A percentile compares a stretch with the other conserved stretches of the same genome.
Evolutionary conservation across 2,888 invertebrate genomes (phyloP).

Genomic region (Lagria hirta): DNA sequence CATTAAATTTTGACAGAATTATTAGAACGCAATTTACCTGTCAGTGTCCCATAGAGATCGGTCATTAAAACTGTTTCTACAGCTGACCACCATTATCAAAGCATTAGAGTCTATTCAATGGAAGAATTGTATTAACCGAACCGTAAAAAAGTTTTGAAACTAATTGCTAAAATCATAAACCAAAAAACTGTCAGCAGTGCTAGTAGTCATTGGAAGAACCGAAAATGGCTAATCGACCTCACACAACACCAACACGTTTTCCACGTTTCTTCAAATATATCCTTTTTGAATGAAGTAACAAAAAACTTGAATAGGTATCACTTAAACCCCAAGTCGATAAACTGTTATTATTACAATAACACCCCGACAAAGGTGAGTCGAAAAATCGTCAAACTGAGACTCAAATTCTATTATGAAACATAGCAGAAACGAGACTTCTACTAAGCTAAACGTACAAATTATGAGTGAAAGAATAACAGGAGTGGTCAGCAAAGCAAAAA

Average conservation of each 20-base stretch:
- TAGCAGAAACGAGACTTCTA: slow-evolving; percentile 26
- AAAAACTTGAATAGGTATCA: slow-evolving; percentile 4
- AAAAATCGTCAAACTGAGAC: slow-evolving; percentile 11
- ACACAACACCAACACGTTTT: slow-evolving; percentile 39
- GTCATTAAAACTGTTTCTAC: slow-evolving; percentile 43
- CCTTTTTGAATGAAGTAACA: slow-evolving; percentile 34
- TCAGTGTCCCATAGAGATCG: slow-evolving; percentile 47
- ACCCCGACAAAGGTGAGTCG: slow-evolving; percentile 6
- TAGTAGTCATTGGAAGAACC: slow-evolving; percentile 45
- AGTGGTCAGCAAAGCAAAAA: slow-evolving; percentile 27
- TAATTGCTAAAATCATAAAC: slow-evolving; percentile 17
- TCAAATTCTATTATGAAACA: slow-evolving; percentile 26
- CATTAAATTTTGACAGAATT: background rate
- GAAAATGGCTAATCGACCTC: slow-evolving; percentile 44
- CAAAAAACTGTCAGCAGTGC: slow-evolving; percentile 26
- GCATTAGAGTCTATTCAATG: slow-evolving; percentile 43
- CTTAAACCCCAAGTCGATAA: slow-evolving; percentile 17
- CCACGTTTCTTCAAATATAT: slow-evolving; percentile 36
- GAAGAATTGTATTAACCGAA: slow-evolving; percentile 36
- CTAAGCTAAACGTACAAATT: slow-evolving; percentile 26
- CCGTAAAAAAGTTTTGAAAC: slow-evolving; percentile 10
- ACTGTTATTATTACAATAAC: slow-evolving; percentile 14
- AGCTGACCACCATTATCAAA: slow-evolving; percentile 53
- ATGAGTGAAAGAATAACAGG: slow-evolving; percentile 29
- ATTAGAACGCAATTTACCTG: slow-evolving; percentile 39